Evolutionary conservation across 2,888 invertebrate species (phyloP).

Genomic region (Osmoderma eremita): DNA sequence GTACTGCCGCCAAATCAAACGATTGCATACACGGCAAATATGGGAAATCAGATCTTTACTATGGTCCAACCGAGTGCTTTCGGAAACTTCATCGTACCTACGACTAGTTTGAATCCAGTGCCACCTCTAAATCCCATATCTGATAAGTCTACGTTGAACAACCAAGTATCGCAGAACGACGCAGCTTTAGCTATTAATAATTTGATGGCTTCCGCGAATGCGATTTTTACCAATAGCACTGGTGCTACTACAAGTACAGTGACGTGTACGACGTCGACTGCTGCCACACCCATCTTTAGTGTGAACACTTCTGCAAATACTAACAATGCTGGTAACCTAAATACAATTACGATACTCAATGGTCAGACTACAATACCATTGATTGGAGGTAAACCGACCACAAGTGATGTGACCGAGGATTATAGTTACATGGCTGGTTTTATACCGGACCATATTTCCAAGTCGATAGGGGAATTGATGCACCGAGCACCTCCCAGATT

Average conservation of each 20-base stretch:
- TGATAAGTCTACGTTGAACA: not conserved
- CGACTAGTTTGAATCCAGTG: slow-evolving; percentile 27
- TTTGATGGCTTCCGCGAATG: slow-evolving; percentile 11
- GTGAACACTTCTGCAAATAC: slow-evolving; percentile 14
- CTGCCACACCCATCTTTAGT: slow-evolving; percentile 7
- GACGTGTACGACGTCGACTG: slow-evolving; percentile 20
- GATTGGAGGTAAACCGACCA: slow-evolving; percentile 35
- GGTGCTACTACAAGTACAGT: not conserved
- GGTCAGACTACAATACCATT: slow-evolving; percentile 36
- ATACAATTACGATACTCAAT: slow-evolving; percentile 31
- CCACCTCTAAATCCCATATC: slow-evolving; percentile 28
- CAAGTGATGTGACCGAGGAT: slow-evolving; percentile 47
- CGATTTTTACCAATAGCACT: slow-evolving; percentile 2
- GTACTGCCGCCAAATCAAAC: slow-evolving; percentile 53
- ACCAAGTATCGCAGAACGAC: slow-evolving; percentile 2
- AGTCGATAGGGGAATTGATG: slow-evolving; percentile 56
- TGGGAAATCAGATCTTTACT: slow-evolving; percentile 51
- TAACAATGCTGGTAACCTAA: slow-evolving; percentile 6
- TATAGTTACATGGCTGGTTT: slow-evolving; percentile 52
- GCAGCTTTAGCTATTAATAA: slow-evolving; percentile 2
- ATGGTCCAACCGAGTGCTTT: slow-evolving; percentile 50
- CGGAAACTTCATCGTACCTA: slow-evolving; percentile 36
- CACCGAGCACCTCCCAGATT: slow-evolving; percentile 62
- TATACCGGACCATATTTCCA: slow-evolving; percentile 56
- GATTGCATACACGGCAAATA: slow-evolving; percentile 48